Base-by-base conservation (phyloP, 2,113 vertebrate genomes). In the Psephotus haematonotus region DNA sequence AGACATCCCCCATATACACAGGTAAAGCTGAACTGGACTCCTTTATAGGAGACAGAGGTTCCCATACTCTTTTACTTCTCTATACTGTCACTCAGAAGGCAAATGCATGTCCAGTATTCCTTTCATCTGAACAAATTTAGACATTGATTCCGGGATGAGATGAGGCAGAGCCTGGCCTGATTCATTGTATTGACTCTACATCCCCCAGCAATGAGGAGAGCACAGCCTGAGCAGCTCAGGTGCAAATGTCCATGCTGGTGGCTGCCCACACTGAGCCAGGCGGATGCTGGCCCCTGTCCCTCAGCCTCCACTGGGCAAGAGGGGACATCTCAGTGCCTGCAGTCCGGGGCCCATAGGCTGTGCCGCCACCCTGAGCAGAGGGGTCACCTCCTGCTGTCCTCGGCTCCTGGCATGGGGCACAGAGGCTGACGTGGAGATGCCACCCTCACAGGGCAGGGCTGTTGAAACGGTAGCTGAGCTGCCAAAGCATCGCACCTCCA, bases 211-310 rank as follows among this genome's bases (percentile, higher is more conserved):
- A 5, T 19, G 17, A 63, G 52, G 31, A 44, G 8, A 68, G 52
- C 37, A 31, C 31, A n/a, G 53, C 49, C 29, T 24, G 69, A 84
- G 60, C 60, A 50, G 72, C 68, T 62, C 72, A 35, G 63, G 49
- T 1, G 0, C 47, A 35, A 64, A 63, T 0, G 2, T 11, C 33
- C 0, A 0, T 29, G 80, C 19, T 25, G 31, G 28, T 5, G 2
- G 10, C 6, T 70, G 37, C 13, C 62, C 20, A 1, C 1, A 2
- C 1, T 7, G 53, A 74, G 53, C 33, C 62, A 29, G 44, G 7
- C 6, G 25, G 44, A 19, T 6, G 4, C 46, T 57, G 55, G 25
- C 4, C 46, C 11, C 18, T 44, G 37, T 72, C 19, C 43, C 28
- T 49, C 59, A 77, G 65, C 69, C 62, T 68, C 14, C 29, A 0